These are phyloP conservation scores for Nymphalis c-album DNA, from an alignment of 2,888 invertebrate genomes.

Conservation along the genomic window DNA sequence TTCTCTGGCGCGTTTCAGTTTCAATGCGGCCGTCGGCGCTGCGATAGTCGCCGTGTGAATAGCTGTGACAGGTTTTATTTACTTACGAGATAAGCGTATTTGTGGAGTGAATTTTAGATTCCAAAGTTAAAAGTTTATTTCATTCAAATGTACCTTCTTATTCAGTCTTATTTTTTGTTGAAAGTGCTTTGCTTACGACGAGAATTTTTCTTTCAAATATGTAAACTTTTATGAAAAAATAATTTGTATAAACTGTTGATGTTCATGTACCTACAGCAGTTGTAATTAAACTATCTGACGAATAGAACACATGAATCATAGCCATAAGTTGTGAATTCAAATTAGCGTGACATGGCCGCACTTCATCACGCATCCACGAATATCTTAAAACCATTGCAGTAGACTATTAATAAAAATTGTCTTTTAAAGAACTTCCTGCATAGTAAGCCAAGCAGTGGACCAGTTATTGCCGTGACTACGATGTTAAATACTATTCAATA, in stretches of 20 bases:
- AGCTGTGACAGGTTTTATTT: conserved; percentile 18
- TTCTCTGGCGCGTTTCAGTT: conserved; percentile 25
- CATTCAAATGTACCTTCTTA: conserved; percentile 9
- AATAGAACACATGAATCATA: too few relatives aligned
- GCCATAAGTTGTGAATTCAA: too few relatives aligned
- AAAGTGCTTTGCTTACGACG: background rate
- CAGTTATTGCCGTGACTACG: too few relatives aligned
- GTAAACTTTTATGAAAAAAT: conserved; percentile 1
- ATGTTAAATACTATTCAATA: too few relatives aligned
- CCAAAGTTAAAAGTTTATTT: conserved; percentile 15
- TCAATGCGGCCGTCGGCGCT: conserved; percentile 21
- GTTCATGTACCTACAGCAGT: background rate
- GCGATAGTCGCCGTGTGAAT: conserved; percentile 19
- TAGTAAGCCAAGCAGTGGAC: too few relatives aligned
- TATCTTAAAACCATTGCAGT: too few relatives aligned
- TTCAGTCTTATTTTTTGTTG: conserved; percentile 4
- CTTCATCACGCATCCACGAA: too few relatives aligned
- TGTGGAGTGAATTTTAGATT: conserved; percentile 12
- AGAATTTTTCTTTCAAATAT: background rate
- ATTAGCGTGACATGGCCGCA: too few relatives aligned
- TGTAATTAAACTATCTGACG: too few relatives aligned
- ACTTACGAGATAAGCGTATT: conserved; percentile 22
- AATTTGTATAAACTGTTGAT: too few relatives aligned
- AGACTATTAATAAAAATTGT: too few relatives aligned
- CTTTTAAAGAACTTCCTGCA: too few relatives aligned